A percentile compares a stretch with the other conserved stretches of the same genome.
Evolutionary conservation across 2,888 invertebrate genomes (phyloP).

Genomic region (Candidula unifasciata): DNA sequence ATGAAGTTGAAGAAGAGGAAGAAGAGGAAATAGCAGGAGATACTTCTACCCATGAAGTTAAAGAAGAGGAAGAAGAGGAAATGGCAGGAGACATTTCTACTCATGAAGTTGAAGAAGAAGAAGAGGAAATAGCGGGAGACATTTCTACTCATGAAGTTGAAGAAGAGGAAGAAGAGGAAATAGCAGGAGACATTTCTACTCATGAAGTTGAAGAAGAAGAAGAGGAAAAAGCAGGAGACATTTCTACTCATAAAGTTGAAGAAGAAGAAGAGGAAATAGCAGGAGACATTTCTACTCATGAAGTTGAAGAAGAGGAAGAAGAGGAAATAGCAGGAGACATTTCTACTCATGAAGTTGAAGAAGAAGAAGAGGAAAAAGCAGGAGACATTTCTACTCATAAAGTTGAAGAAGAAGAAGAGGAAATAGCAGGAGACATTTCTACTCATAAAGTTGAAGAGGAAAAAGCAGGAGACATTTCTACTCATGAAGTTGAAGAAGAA

Average conservation of each 20-base stretch:
- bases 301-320: not conserved
- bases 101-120: no score
- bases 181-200: constrained; percentile 47
- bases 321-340: not conserved
- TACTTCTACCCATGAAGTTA: not conserved
- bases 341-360: not conserved
- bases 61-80: constrained; percentile 5
- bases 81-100: not conserved
- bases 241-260: not conserved
- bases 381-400: not conserved
- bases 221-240: not conserved
- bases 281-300: not conserved
- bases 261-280: no score
- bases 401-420: constrained; percentile 10
- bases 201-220: no score
- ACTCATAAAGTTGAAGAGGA: not conserved
- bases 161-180: not conserved
- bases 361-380: not conserved
- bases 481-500: no score
- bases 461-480: constrained; percentile 39
- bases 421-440: not conserved
- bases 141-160: no score
- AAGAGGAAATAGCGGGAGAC: no score
- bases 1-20: not conserved
- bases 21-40: constrained; percentile 16